phyloP scores from a whole-genome alignment of 1,140 invertebrate genomes.

The Lysiphlebus fabarum region DNA sequence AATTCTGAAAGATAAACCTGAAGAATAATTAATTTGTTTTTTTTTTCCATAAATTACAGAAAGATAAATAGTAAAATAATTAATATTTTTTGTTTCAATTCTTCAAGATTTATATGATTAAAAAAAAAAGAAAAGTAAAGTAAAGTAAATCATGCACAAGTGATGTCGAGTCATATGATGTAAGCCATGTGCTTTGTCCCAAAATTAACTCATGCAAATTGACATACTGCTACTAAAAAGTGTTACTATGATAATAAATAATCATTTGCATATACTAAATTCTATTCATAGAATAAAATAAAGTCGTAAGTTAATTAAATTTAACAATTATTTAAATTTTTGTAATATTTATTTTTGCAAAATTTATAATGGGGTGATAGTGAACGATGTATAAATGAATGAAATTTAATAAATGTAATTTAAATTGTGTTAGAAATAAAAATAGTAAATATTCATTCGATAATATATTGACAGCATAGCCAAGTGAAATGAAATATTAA shows the following conservation, averaged over 20 bases:
- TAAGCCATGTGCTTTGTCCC: constrained; percentile 16
- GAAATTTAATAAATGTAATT: no score
- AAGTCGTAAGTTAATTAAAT: background rate
- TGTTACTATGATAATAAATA: constrained; percentile 22
- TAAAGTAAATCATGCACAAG: constrained; percentile 18
- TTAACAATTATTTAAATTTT: background rate
- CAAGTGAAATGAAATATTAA: no score
- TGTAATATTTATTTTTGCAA: no score
- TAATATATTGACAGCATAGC: no score
- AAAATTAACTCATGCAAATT: constrained; percentile 22
- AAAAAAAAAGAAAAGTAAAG: no score
- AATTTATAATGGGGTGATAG: no score
- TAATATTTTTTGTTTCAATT: no score
- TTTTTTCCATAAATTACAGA: background rate
- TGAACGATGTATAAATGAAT: no score
- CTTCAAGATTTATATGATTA: background rate
- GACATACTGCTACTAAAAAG: constrained; percentile 20
- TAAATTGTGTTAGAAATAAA: no score
- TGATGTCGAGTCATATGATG: constrained; percentile 7
- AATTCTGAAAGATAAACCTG: no score
- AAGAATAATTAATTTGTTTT: no score
- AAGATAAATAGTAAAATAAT: background rate
- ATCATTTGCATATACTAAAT: constrained; percentile 16
- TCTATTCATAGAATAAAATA: constrained; percentile 5
- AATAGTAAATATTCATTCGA: no score